These are phyloP conservation scores for Dendrocincla tyrannina DNA, from an alignment of 2,797 vertebrate species.

Conservation along the genomic window DNA sequence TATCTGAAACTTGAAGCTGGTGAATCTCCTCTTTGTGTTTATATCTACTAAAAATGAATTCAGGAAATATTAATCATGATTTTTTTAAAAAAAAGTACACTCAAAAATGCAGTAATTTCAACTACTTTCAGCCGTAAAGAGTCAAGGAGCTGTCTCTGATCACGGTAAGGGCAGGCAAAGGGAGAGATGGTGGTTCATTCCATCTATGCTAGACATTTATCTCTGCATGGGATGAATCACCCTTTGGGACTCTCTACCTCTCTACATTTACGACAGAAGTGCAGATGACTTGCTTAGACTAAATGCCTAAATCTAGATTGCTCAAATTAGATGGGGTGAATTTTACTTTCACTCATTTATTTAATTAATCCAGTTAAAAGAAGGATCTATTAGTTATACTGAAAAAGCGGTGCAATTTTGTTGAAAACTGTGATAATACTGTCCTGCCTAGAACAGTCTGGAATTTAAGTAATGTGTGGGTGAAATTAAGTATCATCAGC, in stretches of 20 bases:
- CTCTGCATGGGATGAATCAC: conserved; percentile 1
- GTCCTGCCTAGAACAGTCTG: conserved; percentile 27
- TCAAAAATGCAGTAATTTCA: neutral
- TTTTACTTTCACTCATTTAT: neutral
- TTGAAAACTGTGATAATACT: conserved; percentile 14
- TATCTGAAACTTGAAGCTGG: neutral
- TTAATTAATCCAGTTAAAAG: conserved; percentile 15
- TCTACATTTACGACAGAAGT: neutral
- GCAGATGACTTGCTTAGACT: neutral
- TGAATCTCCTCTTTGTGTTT: neutral
- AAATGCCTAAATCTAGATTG: neutral
- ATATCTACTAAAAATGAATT: neutral
- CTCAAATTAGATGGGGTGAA: conserved; percentile 11
- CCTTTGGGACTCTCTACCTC: neutral
- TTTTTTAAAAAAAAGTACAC: neutral
- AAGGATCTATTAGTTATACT: neutral
- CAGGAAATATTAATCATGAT: neutral
- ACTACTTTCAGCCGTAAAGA: neutral
- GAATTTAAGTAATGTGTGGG: conserved; percentile 2
- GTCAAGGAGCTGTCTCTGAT: neutral
- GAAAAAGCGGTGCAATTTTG: neutral
- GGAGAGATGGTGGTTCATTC: neutral
- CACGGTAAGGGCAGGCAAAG: neutral
- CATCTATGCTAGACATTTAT: neutral
- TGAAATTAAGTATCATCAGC: conserved; percentile 23